A percentile compares a stretch with the other conserved stretches of the same genome.
Conservation (phyloP, 2,113 vertebrate genomes). For the Planiliza haematocheilus region DNA sequence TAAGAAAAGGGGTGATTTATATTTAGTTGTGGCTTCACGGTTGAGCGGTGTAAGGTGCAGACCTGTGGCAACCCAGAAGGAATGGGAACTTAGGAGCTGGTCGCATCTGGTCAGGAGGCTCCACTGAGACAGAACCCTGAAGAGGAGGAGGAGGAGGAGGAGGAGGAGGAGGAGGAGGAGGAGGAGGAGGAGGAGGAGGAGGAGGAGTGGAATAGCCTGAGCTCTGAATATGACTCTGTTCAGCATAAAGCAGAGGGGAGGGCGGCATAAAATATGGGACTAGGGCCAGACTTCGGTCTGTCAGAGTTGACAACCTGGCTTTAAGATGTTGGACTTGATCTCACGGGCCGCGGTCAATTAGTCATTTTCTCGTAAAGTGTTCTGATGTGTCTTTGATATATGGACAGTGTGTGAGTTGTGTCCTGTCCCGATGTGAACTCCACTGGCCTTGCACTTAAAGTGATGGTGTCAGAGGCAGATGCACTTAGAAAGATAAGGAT, state of each 20-base stretch:
- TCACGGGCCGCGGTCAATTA: slow-evolving; percentile 60
- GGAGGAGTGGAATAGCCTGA: slow-evolving; percentile 12
- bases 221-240: slow-evolving; percentile 19
- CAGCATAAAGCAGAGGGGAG: slow-evolving; percentile 35
- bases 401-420: slow-evolving; percentile 29
- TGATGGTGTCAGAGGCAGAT: slow-evolving; percentile 40
- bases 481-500: slow-evolving; percentile 52
- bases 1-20: slow-evolving; percentile 72
- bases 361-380: slow-evolving; percentile 59
- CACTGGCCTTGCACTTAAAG: slow-evolving; percentile 37
- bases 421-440: slow-evolving; percentile 58
- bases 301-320: slow-evolving; percentile 52
- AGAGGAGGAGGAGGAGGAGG: slow-evolving; percentile 37
- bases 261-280: slow-evolving; percentile 19
- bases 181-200: no score
- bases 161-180: no score
- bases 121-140: slow-evolving; percentile 34
- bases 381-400: slow-evolving; percentile 59
- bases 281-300: slow-evolving; percentile 26
- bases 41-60: slow-evolving; percentile 41
- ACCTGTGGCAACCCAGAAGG: slow-evolving; percentile 16
- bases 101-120: slow-evolving; percentile 34
- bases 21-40: slow-evolving; percentile 63
- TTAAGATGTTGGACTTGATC: slow-evolving; percentile 45
- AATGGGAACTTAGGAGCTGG: slow-evolving; percentile 48